These are phyloP conservation scores for Osmoderma eremita DNA, from an alignment of 2,888 invertebrate species.

Conservation along the genomic window DNA sequence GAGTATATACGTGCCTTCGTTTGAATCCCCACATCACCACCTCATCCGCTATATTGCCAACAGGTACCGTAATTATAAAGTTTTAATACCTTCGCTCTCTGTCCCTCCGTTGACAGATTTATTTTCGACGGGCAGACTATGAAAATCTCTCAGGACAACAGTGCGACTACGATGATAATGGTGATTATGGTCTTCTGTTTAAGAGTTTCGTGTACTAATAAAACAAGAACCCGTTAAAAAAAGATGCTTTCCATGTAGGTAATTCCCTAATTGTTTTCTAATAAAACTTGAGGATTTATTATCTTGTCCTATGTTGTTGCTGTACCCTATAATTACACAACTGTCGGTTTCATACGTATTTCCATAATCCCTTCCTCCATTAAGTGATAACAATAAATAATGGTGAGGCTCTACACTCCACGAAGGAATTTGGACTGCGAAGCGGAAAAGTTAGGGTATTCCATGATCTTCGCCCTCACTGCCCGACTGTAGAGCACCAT, in stretches of 20 bases:
- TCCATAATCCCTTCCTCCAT: too few species aligned
- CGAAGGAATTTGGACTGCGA: too few species aligned
- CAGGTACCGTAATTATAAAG: conserved; percentile 47
- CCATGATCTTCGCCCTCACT: too few species aligned
- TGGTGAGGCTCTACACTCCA: too few species aligned
- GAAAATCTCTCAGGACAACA: conserved; percentile 35
- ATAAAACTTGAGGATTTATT: too few species aligned
- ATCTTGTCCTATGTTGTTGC: too few species aligned
- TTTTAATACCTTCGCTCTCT: conserved; percentile 45
- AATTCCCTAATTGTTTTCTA: too few species aligned
- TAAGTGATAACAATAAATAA: too few species aligned
- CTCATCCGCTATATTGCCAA: conserved; percentile 36
- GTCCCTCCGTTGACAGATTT: conserved; percentile 29
- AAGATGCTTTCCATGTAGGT: not conserved
- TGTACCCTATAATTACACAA: too few species aligned
- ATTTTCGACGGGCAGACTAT: conserved; percentile 27
- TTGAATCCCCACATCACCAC: conserved; percentile 37
- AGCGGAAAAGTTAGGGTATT: too few species aligned
- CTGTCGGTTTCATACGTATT: too few species aligned
- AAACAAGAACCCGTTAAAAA: conserved; percentile 5
- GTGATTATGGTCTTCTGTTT: conserved; percentile 29
- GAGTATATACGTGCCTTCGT: conserved; percentile 18
- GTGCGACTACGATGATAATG: conserved; percentile 8
- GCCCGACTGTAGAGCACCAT: too few species aligned
- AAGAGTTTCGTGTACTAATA: conserved; percentile 4